Evolutionary conservation across 2,113 vertebrate species (phyloP).

Genomic region (Nesogale talazaci): DNA sequence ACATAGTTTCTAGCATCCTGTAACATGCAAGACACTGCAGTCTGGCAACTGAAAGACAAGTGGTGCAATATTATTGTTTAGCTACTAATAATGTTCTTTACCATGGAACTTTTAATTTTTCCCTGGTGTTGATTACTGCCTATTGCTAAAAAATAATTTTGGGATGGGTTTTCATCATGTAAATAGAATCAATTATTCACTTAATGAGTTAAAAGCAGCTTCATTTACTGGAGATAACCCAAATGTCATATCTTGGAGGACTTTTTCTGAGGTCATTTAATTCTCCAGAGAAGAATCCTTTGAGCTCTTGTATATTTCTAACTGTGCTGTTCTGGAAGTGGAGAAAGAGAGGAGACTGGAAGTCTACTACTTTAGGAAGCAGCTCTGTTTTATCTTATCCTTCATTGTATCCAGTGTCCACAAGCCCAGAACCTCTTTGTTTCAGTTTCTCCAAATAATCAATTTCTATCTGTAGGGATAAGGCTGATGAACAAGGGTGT

Average conservation of each 20-base stretch:
- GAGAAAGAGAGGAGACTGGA: neutral
- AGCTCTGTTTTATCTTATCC: conserved; percentile 38
- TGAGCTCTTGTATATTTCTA: neutral
- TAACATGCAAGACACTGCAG: too few relatives aligned
- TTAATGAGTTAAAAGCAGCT: too few relatives aligned
- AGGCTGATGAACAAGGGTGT: neutral
- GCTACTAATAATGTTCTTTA: conserved; percentile 51
- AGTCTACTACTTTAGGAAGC: conserved; percentile 11
- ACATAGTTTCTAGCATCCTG: too few relatives aligned
- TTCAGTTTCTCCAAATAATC: conserved; percentile 47
- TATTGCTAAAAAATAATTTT: neutral
- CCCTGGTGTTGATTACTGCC: neutral
- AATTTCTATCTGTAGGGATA: neutral
- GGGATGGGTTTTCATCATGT: conserved; percentile 17
- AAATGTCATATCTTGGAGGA: conserved; percentile 27
- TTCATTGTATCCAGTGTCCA: conserved; percentile 2
- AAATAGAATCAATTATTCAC: neutral
- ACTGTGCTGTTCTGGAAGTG: conserved; percentile 25
- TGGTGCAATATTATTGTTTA: neutral
- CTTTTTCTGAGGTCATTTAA: neutral
- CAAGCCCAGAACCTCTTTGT: conserved; percentile 30
- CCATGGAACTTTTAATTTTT: neutral
- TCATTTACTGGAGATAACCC: conserved; percentile 33
- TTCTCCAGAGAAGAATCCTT: conserved; percentile 44
- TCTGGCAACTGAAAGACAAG: too few relatives aligned